Evolutionary conservation across 2,797 vertebrate genomes (phyloP).

Genomic region (Scleropages formosus): DNA sequence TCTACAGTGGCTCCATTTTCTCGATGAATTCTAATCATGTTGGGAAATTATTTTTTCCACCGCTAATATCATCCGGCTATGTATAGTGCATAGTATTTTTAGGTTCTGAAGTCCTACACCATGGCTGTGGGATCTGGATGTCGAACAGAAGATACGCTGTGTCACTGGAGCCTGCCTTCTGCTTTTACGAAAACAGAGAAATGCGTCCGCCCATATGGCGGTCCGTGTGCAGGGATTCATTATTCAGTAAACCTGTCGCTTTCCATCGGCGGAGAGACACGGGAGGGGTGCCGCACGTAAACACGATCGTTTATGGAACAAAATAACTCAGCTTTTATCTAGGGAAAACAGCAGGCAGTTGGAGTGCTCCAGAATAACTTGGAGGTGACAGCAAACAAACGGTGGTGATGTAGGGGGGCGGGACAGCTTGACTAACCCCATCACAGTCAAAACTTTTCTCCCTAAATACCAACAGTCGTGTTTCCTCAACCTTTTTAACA

Average conservation of each 20-base stretch:
- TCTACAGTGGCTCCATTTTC: no score
- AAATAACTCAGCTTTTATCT: conserved; percentile 36
- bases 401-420: not conserved
- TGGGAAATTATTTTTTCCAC: not conserved
- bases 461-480: not conserved
- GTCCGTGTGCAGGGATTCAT: conserved; percentile 25
- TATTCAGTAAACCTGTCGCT: conserved; percentile 40
- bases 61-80: not conserved
- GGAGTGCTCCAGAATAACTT: not conserved
- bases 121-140: not conserved
- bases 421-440: not conserved
- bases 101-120: not conserved
- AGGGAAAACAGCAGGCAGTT: conserved; percentile 18
- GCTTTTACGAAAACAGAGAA: conserved; percentile 6
- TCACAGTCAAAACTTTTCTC: not conserved
- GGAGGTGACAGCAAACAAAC: conserved; percentile 11
- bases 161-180: conserved; percentile 9
- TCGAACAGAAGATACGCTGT: not conserved
- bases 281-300: conserved; percentile 15
- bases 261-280: conserved; percentile 13
- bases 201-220: conserved; percentile 15
- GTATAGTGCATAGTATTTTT: no score
- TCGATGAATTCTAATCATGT: no score
- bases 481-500: not conserved
- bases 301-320: conserved; percentile 34